phyloP scores from a whole-genome alignment of 2,113 vertebrate genomes.

The Mustelus asterias region DNA sequence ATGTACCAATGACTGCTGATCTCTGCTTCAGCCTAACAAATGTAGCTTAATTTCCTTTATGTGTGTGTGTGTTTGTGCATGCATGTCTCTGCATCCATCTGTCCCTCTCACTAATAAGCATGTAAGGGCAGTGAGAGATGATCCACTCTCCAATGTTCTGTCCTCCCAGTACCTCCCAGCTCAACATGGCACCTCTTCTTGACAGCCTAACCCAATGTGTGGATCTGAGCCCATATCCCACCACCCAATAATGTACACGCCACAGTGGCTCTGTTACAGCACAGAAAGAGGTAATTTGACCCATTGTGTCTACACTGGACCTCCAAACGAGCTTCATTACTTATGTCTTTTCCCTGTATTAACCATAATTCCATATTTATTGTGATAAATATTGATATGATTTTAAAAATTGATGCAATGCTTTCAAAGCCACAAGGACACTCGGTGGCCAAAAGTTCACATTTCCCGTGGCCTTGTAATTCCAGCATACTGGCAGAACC shows the following conservation, averaged over 20 bases:
- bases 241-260: neutral
- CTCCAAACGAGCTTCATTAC: too few species aligned
- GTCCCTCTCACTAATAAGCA: neutral
- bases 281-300: too few species aligned
- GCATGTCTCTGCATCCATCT: neutral
- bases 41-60: neutral
- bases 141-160: neutral
- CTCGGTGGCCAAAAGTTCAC: neutral
- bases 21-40: neutral
- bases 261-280: neutral
- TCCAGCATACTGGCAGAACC: neutral
- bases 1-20: neutral
- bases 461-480: neutral
- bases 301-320: too few species aligned
- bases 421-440: neutral
- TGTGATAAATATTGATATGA: neutral
- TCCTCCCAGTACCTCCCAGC: neutral
- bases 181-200: neutral
- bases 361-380: neutral
- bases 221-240: neutral
- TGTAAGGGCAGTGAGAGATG: neutral
- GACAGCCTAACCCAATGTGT: neutral
- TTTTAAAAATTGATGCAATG: neutral
- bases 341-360: too few species aligned
- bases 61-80: neutral